phyloP scores from a whole-genome alignment of 1,140 invertebrate genomes.

The Danaus melanippus region DNA sequence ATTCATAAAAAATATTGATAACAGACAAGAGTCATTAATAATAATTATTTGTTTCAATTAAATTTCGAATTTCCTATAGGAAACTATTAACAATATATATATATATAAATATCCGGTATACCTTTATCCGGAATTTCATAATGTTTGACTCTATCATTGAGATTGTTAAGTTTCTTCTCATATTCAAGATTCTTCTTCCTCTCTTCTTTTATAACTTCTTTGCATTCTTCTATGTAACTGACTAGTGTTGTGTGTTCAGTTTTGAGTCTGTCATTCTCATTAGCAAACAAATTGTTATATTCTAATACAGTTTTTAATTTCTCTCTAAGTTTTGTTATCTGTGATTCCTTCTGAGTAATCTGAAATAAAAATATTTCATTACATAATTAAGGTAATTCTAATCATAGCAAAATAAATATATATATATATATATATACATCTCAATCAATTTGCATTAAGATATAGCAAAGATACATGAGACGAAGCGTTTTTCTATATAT shows the following conservation, averaged over 20 bases:
- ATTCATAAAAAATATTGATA: no score
- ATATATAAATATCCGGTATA: constrained; percentile 21
- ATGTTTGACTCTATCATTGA: constrained; percentile 57
- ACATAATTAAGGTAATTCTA: no score
- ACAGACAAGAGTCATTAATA: no score
- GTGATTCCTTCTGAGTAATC: constrained; percentile 53
- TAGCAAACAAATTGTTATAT: constrained; percentile 56
- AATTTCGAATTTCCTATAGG: no score
- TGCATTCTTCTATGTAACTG: constrained; percentile 54
- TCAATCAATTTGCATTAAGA: no score
- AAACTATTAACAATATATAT: no score
- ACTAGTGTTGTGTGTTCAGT: constrained; percentile 38
- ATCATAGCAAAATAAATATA: no score
- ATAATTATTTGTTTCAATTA: no score
- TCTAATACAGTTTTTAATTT: constrained; percentile 54
- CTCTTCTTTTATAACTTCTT: constrained; percentile 43
- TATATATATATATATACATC: no score
- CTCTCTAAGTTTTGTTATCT: constrained; percentile 53
- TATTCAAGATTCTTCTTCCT: constrained; percentile 38
- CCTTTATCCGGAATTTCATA: constrained; percentile 64
- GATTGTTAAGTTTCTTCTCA: constrained; percentile 48
- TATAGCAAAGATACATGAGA: no score
- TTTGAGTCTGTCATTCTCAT: constrained; percentile 53
- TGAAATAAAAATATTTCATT: constrained; percentile 10
- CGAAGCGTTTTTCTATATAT: no score